Evolutionary conservation across 2,797 vertebrate genomes (phyloP).

Genomic region (Hapalemur alaotrensis): DNA sequence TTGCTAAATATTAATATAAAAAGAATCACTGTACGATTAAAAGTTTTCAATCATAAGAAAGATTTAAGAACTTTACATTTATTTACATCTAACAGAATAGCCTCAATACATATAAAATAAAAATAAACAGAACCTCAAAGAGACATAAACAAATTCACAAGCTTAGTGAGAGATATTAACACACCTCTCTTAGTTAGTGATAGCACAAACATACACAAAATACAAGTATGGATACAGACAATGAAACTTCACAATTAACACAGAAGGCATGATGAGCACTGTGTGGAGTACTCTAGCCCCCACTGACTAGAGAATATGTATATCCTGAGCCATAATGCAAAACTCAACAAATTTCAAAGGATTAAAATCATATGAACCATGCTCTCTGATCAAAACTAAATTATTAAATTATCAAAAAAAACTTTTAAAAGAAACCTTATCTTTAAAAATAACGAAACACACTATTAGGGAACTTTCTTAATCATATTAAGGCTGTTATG

Average conservation of each 20-base stretch:
- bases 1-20: not conserved
- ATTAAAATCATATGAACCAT: not conserved
- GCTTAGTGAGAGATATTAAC: not conserved
- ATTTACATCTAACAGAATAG: not conserved
- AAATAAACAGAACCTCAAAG: not conserved
- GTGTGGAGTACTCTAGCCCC: not conserved
- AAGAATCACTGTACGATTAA: no score
- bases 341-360: not conserved
- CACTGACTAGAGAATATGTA: not conserved
- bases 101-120: not conserved
- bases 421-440: not conserved
- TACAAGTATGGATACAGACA: not conserved
- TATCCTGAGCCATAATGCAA: not conserved
- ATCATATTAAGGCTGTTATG: not conserved
- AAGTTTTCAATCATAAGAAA: not conserved
- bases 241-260: not conserved
- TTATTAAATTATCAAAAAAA: slow-evolving; percentile 12
- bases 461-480: not conserved
- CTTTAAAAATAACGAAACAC: slow-evolving; percentile 26
- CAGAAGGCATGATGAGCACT: not conserved
- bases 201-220: not conserved
- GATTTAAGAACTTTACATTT: not conserved
- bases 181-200: not conserved
- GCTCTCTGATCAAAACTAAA: not conserved
- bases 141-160: not conserved